phyloP scores from a whole-genome alignment of 2,888 invertebrate genomes.

The Meteorus colon region DNA sequence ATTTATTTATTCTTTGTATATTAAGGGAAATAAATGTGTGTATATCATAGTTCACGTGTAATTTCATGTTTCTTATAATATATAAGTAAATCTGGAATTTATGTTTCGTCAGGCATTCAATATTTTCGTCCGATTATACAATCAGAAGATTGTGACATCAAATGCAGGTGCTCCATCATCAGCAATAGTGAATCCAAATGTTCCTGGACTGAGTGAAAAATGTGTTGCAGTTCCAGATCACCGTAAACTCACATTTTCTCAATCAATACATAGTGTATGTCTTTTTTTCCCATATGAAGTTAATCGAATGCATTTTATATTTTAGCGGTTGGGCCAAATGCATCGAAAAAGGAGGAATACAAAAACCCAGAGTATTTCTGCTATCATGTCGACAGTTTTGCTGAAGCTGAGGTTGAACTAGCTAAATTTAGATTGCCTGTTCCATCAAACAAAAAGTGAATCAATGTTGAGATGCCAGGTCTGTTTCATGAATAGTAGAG shows the following conservation, averaged over 20 bases:
- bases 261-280: slow-evolving; percentile 10
- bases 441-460: slow-evolving; percentile 75
- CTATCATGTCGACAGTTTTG: slow-evolving; percentile 84
- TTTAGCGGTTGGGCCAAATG: slow-evolving; percentile 82
- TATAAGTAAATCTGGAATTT: neutral
- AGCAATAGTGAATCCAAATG: slow-evolving; percentile 71
- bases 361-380: slow-evolving; percentile 93
- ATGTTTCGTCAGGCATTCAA: neutral
- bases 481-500: slow-evolving; percentile 35
- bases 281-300: neutral
- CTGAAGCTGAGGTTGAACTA: slow-evolving; percentile 91
- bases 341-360: slow-evolving; percentile 82
- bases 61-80: neutral
- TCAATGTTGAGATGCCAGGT: slow-evolving; percentile 20
- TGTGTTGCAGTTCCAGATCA: slow-evolving; percentile 62
- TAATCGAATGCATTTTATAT: neutral
- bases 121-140: slow-evolving; percentile 37
- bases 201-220: slow-evolving; percentile 79
- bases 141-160: slow-evolving; percentile 28
- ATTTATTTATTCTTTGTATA: too few relatives aligned
- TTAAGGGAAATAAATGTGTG: neutral
- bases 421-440: slow-evolving; percentile 85
- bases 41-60: neutral
- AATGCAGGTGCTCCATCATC: slow-evolving; percentile 49
- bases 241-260: slow-evolving; percentile 57